Conservation (phyloP, 2,888 invertebrate genomes). For the Drosophila cognata region DNA sequence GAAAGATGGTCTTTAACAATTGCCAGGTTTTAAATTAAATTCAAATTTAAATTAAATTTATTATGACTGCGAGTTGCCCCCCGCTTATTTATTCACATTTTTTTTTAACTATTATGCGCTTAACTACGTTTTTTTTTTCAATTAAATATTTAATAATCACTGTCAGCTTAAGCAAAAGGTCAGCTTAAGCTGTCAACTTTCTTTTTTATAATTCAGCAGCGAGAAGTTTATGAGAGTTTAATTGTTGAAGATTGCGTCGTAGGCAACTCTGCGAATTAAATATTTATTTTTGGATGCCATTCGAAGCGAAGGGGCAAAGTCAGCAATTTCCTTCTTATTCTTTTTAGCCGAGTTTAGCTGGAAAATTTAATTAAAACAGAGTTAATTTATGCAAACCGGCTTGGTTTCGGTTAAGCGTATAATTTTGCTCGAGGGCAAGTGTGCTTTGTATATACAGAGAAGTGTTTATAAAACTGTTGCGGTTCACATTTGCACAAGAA, state of each 20-base stretch:
- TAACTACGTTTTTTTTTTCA: not conserved
- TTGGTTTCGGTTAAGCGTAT: conserved; percentile 27
- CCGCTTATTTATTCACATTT: not conserved
- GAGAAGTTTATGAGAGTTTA: conserved; percentile 32
- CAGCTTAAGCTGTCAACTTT: not conserved
- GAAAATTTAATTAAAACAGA: conserved; percentile 73
- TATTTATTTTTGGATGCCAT: conserved; percentile 31
- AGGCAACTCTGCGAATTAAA: conserved; percentile 36
- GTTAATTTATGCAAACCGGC: conserved; percentile 52
- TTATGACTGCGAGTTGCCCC: not conserved
- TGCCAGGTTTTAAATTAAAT: not conserved
- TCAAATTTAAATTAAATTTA: not conserved
- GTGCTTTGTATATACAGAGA: not conserved
- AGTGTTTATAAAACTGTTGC: conserved; percentile 31
- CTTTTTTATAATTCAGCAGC: not conserved
- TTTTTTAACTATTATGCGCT: not conserved
- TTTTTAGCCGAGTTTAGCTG: conserved; percentile 5
- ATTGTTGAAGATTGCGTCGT: conserved; percentile 42
- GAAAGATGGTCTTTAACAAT: not conserved
- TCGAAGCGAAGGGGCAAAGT: conserved; percentile 10
- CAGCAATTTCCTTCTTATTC: not conserved
- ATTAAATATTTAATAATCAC: conserved; percentile 5
- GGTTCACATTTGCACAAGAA: conserved; percentile 32
- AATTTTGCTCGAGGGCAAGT: conserved; percentile 18
- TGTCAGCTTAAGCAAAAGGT: conserved; percentile 14